Evolutionary conservation across 2,113 vertebrate genomes (phyloP).

Genomic region (Saiga tatarica): DNA sequence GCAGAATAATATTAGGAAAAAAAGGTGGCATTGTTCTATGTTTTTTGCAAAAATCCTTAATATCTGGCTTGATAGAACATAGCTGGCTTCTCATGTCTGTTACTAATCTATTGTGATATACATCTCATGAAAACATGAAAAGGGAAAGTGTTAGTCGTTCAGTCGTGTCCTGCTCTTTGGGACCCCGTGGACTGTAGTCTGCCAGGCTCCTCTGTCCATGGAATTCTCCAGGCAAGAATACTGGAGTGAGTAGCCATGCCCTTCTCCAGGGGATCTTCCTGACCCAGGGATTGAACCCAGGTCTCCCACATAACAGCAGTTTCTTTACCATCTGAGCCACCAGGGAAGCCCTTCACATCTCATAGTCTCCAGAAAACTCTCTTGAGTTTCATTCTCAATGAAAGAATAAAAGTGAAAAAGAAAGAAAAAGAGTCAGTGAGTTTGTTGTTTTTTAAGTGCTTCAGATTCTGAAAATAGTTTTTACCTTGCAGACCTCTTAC

Average conservation of each 20-base stretch:
- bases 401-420: neutral
- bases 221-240: neutral
- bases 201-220: neutral
- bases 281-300: neutral
- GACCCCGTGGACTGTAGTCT: neutral
- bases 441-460: neutral
- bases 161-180: neutral
- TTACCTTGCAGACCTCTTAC: neutral
- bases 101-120: neutral
- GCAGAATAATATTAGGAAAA: neutral
- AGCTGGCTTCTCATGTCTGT: neutral
- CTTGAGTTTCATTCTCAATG: neutral
- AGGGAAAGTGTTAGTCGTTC: neutral
- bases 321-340: neutral
- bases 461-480: neutral
- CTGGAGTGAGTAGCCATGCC: neutral
- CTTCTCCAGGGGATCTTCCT: neutral
- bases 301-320: neutral
- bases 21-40: neutral
- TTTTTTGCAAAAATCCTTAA: slow-evolving; percentile 10
- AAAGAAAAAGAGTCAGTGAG: neutral
- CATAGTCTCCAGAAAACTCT: neutral
- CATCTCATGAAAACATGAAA: neutral
- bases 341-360: neutral
- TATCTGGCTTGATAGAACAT: neutral